Base-by-base conservation (phyloP, 2,113 vertebrate species). In the Crocuta crocuta region DNA sequence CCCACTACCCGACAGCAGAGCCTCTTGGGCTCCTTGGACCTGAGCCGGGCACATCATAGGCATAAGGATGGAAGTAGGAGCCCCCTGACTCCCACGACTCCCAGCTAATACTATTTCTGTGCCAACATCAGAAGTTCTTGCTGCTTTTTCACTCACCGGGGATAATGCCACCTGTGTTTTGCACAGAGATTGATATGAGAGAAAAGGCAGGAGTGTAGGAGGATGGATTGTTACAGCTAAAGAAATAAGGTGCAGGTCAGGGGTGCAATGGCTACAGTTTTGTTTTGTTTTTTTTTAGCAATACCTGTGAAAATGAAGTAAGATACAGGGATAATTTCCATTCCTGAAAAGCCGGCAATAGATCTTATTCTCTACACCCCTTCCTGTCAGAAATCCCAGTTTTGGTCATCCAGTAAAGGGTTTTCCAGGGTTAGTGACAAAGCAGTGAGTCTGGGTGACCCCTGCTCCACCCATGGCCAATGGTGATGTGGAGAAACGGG, bases 351-450 rank as follows among this genome's bases (percentile, higher is more conserved):
- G n/a, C 28, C 82, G 50, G 10, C 8, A 7, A 66, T 48, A 79
- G 48, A 19, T 74, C 39, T 94, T 13, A 17, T 83, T 94, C 24
- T 94, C 43, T 81, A 45, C 0, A 89, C 31, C 21, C 26, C 17
- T 90, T 97, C 26, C 6, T 87, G 28, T 71, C 70, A 88, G 28
- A 95, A 83, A 95, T 61, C 21, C 17, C 50, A 85, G 35, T 61
- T 95, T 95, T 53, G 43, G 35, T 26, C 15, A 81, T 89, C 66
- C 35, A 35, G 0, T 87, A 74, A 94, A 78, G 50, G 28, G 11
- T 55, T 90, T 96, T 48, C 15, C 66, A 39, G 66, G 13, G 39
- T 95, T 65, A 61, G 17, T 84, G 90, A 83, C 76, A 84, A 90
- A 95, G 33, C 61, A 87, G 26, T 48, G 79, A 96, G 21, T 79